Conservation (phyloP, 2,113 vertebrate genomes). For the Amblyornis subalaris region DNA sequence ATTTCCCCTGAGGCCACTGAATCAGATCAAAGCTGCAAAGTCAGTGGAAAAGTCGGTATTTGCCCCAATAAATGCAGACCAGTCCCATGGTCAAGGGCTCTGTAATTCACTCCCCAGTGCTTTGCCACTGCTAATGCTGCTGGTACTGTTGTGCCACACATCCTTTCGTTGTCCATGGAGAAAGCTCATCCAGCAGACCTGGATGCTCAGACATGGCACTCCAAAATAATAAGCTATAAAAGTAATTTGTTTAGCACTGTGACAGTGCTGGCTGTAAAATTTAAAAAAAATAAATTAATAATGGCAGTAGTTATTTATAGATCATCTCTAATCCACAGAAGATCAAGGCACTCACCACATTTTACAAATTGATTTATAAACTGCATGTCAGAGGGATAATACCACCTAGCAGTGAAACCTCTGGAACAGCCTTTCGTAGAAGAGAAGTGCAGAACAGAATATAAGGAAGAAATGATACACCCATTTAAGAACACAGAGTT, state of each 20-base stretch:
- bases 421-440: neutral
- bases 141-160: neutral
- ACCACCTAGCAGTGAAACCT: neutral
- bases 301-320: neutral
- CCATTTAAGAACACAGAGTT: neutral
- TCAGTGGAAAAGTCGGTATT: neutral
- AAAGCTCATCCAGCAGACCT: neutral
- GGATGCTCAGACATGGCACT: neutral
- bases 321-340: neutral
- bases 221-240: neutral
- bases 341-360: neutral
- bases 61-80: neutral
- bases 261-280: neutral
- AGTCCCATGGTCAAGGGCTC: neutral
- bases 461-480: neutral
- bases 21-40: neutral
- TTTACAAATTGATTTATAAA: neutral
- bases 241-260: neutral
- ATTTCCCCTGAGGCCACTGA: neutral
- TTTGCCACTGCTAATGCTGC: no score
- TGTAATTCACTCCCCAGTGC: neutral
- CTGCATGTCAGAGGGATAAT: neutral
- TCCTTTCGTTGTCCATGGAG: rapidly evolving
- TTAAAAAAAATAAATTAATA: neutral
- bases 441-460: neutral